These are phyloP conservation scores for Lithobates pipiens DNA, from an alignment of 2,797 vertebrate species.

Conservation along the genomic window DNA sequence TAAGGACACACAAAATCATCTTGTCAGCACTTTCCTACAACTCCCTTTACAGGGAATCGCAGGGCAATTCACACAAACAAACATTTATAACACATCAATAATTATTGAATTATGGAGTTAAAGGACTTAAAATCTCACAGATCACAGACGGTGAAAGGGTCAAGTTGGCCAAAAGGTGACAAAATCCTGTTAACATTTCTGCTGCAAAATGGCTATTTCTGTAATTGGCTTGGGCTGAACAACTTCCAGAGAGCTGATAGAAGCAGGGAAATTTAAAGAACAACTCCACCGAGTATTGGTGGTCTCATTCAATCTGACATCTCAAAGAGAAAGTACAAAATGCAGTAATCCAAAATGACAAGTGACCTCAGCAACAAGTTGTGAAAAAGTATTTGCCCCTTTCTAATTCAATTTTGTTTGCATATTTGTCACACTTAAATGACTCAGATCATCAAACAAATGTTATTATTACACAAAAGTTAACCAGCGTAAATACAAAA, in stretches of 20 bases:
- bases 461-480: too few species aligned
- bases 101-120: conserved; percentile 57
- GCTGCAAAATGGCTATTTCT: conserved; percentile 56
- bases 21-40: conserved; percentile 48
- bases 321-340: neutral
- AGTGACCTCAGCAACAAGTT: neutral
- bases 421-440: too few species aligned
- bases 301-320: conserved; percentile 44
- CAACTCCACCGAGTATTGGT: neutral
- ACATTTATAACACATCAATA: conserved; percentile 41
- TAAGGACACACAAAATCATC: conserved; percentile 9
- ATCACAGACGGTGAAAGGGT: conserved; percentile 34
- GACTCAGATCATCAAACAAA: too few species aligned
- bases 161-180: conserved; percentile 35
- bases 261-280: neutral
- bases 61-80: conserved; percentile 45
- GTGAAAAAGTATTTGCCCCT: too few species aligned
- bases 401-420: too few species aligned
- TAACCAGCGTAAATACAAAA: too few species aligned
- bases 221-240: conserved; percentile 50
- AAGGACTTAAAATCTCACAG: conserved; percentile 27
- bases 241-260: neutral
- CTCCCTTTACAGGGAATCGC: conserved; percentile 7
- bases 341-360: neutral
- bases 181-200: conserved; percentile 52